Evolutionary conservation across 1,140 invertebrate genomes (phyloP).

Genomic region (Calephelis virginiensis): DNA sequence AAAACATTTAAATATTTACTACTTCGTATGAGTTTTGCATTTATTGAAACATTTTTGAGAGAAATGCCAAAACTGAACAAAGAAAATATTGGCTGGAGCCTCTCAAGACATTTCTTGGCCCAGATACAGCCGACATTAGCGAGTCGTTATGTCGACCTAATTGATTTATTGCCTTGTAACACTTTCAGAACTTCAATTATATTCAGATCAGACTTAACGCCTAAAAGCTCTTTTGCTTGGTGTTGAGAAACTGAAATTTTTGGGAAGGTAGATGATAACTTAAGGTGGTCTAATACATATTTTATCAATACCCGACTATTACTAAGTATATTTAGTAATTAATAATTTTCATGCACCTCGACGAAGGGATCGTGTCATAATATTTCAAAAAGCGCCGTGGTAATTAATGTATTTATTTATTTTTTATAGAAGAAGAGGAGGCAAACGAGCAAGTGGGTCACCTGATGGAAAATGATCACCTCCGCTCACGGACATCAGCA

Average conservation of each 20-base stretch:
- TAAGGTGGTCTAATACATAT: too few species aligned
- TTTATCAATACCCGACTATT: too few species aligned
- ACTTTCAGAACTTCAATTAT: conserved; percentile 16
- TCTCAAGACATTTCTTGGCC: conserved; percentile 40
- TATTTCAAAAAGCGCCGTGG: too few species aligned
- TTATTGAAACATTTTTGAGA: conserved; percentile 30
- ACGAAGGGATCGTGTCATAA: too few species aligned
- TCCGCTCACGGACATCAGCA: too few species aligned
- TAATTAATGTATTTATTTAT: too few species aligned
- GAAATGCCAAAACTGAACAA: conserved; percentile 55
- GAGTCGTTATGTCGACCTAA: conserved; percentile 32
- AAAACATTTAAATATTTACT: background rate
- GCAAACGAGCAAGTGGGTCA: too few species aligned
- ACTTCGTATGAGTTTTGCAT: background rate
- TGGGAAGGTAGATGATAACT: too few species aligned
- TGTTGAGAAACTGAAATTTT: background rate
- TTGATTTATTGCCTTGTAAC: conserved; percentile 25
- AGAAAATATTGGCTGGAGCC: conserved; percentile 41
- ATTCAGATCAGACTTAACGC: conserved; percentile 10
- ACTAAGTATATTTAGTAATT: too few species aligned
- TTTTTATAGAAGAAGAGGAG: too few species aligned
- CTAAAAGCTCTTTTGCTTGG: background rate
- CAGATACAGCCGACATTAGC: conserved; percentile 33
- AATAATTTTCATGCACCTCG: too few species aligned
- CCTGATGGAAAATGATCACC: too few species aligned